Conservation (phyloP, 2,888 invertebrate genomes). For the Ormyrus nitidulus region DNA sequence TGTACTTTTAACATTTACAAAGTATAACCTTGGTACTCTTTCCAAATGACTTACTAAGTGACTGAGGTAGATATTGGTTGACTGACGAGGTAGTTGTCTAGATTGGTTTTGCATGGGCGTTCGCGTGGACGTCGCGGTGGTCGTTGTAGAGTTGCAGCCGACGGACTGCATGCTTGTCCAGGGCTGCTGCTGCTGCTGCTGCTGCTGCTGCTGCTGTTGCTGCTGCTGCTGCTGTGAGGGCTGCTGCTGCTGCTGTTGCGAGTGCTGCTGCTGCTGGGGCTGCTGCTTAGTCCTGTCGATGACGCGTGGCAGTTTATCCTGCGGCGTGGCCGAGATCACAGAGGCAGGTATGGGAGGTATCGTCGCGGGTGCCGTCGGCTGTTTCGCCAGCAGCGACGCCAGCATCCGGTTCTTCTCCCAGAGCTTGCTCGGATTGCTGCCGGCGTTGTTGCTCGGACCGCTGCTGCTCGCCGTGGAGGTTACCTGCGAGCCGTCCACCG, state of each 20-base stretch:
- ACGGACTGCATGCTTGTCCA: slow-evolving; percentile 70
- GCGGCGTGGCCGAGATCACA: slow-evolving; percentile 83
- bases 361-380: slow-evolving; percentile 82
- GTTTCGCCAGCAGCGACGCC: slow-evolving; percentile 87
- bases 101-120: slow-evolving; percentile 72
- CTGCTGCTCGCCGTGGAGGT: slow-evolving; percentile 72
- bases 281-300: slow-evolving; percentile 69
- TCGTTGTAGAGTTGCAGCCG: slow-evolving; percentile 67
- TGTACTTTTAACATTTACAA: slow-evolving; percentile 10
- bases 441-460: slow-evolving; percentile 65
- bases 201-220: slow-evolving; percentile 72
- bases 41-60: slow-evolving; percentile 67
- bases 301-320: slow-evolving; percentile 80
- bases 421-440: slow-evolving; percentile 80
- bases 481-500: slow-evolving; percentile 74
- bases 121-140: slow-evolving; percentile 70
- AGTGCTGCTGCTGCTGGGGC: slow-evolving; percentile 76
- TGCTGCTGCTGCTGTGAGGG: slow-evolving; percentile 70
- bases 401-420: slow-evolving; percentile 92
- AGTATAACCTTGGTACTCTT: background rate
- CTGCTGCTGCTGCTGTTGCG: slow-evolving; percentile 73
- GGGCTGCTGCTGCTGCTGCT: slow-evolving; percentile 71
- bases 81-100: slow-evolving; percentile 74
- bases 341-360: slow-evolving; percentile 80
- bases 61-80: slow-evolving; percentile 74